These are phyloP conservation scores for Bombus haemorrhoidalis DNA, from an alignment of 1,140 invertebrate species.

Conservation along the genomic window DNA sequence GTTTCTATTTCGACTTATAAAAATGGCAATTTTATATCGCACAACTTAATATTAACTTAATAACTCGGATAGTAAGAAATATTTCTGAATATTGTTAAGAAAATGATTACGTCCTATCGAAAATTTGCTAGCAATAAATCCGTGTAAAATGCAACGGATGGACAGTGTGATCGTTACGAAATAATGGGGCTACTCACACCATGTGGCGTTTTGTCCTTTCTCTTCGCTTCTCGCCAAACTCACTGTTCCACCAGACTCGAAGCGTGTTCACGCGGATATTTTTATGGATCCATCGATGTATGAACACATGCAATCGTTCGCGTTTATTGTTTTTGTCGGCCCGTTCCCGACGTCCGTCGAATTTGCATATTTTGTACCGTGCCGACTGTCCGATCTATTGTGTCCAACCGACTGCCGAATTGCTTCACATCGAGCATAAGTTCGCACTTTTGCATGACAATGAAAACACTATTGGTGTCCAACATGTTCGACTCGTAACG, in stretches of 20 bases:
- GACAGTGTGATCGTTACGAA: slow-evolving; percentile 65
- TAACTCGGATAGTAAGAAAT: neutral
- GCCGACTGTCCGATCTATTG: slow-evolving; percentile 72
- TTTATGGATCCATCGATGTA: slow-evolving; percentile 78
- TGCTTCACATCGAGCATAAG: slow-evolving; percentile 77
- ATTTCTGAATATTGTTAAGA: neutral
- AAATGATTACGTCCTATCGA: neutral
- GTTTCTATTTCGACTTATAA: too few relatives aligned
- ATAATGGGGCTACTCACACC: slow-evolving; percentile 63
- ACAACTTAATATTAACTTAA: too few relatives aligned
- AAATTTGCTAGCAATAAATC: slow-evolving; percentile 60
- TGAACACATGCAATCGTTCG: slow-evolving; percentile 78
- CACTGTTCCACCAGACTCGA: slow-evolving; percentile 21
- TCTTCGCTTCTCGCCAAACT: slow-evolving; percentile 16
- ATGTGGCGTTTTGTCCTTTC: slow-evolving; percentile 49
- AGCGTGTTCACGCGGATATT: slow-evolving; percentile 72
- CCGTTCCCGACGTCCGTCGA: slow-evolving; percentile 64
- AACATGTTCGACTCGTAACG: slow-evolving; percentile 58
- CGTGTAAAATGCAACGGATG: slow-evolving; percentile 53
- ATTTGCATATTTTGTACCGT: slow-evolving; percentile 77
- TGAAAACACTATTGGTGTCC: slow-evolving; percentile 65
- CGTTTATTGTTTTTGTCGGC: slow-evolving; percentile 79
- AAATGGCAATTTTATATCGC: neutral
- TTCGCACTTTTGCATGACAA: slow-evolving; percentile 79
- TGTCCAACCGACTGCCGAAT: slow-evolving; percentile 77